Percentiles rank a stretch among this genome's conserved stretches.
phyloP scores from a whole-genome alignment of 2,797 vertebrate genomes.

The Gorsachius magnificus region DNA sequence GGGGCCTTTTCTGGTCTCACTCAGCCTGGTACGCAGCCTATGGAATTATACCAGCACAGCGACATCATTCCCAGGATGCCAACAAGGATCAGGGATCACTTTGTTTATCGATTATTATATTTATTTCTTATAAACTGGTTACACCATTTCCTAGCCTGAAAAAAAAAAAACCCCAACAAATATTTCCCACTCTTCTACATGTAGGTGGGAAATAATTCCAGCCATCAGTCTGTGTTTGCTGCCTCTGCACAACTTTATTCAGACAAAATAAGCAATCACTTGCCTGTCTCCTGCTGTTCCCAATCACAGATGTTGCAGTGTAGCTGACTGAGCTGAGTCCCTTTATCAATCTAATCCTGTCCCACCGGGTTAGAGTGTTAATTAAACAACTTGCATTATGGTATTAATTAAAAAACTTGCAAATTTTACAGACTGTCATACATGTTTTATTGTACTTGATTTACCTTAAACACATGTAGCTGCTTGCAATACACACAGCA shows the following conservation, averaged over 20 bases:
- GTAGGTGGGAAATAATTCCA: neutral
- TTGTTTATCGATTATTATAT: neutral
- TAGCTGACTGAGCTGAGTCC: neutral
- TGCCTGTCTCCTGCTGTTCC: neutral
- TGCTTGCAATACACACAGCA: neutral
- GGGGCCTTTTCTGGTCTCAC: neutral
- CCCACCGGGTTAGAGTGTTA: constrained; percentile 34
- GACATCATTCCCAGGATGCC: neutral
- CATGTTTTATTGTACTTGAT: constrained; percentile 3
- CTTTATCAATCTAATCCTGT: constrained; percentile 11
- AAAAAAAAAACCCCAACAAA: neutral
- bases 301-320: neutral
- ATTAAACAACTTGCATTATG: constrained; percentile 50
- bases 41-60: neutral
- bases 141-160: neutral
- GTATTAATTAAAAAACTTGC: constrained; percentile 44
- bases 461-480: neutral
- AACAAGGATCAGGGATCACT: neutral
- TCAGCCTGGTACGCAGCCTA: neutral
- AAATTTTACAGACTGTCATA: neutral
- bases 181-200: neutral
- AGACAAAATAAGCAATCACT: neutral
- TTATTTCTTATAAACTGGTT: neutral
- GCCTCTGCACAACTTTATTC: neutral
- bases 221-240: neutral